A percentile compares a stretch with the other conserved stretches of the same genome.
These are phyloP conservation scores for Hapalemur alaotrensis DNA, from an alignment of 2,797 vertebrate species.

Conservation along the genomic window DNA sequence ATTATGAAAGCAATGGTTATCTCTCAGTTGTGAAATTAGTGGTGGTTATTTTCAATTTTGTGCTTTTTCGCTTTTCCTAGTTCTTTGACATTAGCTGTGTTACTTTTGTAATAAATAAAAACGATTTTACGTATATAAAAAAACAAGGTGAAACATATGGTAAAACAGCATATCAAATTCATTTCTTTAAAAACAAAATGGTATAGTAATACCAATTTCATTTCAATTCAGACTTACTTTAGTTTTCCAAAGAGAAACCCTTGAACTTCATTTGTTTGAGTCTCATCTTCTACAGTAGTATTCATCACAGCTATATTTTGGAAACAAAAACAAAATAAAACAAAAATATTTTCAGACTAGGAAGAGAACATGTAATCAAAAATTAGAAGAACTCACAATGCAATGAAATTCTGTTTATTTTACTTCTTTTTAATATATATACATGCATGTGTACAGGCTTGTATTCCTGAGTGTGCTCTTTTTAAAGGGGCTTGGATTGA, in stretches of 20 bases:
- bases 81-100: neutral
- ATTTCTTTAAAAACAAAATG: conserved; percentile 21
- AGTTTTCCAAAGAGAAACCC: conserved; percentile 95
- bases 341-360: conserved; percentile 32
- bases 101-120: conserved; percentile 39
- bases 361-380: neutral
- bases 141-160: neutral
- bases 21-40: neutral
- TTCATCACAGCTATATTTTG: conserved; percentile 87
- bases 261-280: conserved; percentile 90
- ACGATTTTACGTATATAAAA: neutral
- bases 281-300: conserved; percentile 82
- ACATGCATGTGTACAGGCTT: neutral
- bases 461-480: neutral
- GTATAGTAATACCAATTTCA: neutral
- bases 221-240: conserved; percentile 88
- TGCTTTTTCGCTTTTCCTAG: neutral
- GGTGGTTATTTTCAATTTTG: neutral
- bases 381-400: neutral
- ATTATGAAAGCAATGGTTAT: neutral
- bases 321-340: conserved; percentile 14
- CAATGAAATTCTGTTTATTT: neutral
- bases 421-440: neutral
- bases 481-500: neutral
- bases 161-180: neutral